Evolutionary conservation across 2,113 vertebrate genomes (phyloP), one percentile per base, ranked within the genome.

Genomic region (Raja brachyura): DNA sequence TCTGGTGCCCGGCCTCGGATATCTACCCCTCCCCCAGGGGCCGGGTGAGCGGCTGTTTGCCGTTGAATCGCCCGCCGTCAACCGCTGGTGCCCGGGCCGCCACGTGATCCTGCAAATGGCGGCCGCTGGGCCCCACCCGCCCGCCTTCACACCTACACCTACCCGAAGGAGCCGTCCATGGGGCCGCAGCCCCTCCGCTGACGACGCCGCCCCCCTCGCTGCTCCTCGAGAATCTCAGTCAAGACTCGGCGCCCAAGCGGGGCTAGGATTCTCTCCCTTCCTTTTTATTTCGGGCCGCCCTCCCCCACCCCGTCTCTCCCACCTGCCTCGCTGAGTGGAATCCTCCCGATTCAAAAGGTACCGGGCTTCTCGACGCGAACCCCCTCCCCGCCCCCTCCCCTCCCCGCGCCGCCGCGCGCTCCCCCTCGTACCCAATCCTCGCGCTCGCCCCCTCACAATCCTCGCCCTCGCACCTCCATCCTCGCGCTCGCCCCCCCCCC

Each of bases 51-150:
- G 22, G 70, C 16, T 73, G 70, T 73, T 73, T 73, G 70, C 3
- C 5, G 70, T 20, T 73, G 70, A 73, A 73, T 73, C 95, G 93
- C 18, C 93, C 93, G 94, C 95, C 14, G 94, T 94, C 94, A 18
- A 90, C 93, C 16, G 22, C 7, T 13, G 13, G 7, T 3, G 4
- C n/a, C 54, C 68, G 22, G 39, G 79, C 81, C 93, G 54, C 4
- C 93, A 90, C 0, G 7, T 48, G 93, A 93, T 74, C 93, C 93
- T 0, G 93, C 94, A 94, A 83, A 56, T 63, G 7, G 86, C 78
- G 16, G 78, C 54, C 79, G 8, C 10, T 8, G 8, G 2, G 0
- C 4, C 11, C 20, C 11, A 48, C n/a, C n/a, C n/a, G n/a, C 39
- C 39, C 39, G 0, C 39, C 0, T 3, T 48, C 39, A 0, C 39